Evolutionary conservation across 2,113 vertebrate genomes (phyloP), one percentile per base, ranked within the genome.

Genomic region (Trochalopteron elliotii): DNA sequence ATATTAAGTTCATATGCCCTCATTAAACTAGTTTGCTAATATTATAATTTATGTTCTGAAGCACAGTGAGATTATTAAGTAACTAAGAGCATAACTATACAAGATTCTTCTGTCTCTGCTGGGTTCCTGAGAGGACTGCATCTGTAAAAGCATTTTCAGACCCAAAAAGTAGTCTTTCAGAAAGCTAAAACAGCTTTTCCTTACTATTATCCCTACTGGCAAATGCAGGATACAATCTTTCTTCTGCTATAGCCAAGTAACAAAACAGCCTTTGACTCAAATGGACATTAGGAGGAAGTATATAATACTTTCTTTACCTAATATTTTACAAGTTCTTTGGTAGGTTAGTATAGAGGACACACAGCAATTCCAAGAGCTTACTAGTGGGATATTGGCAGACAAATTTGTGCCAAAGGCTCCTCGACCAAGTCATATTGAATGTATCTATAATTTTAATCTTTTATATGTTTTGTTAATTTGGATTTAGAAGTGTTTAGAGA

Each of bases 41-140:
- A 80, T 83, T 83, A 71, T 65, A 83, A 77, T 74, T 94, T 84
- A 92, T 89, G 63, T 81, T 85, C 69, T 93, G 76, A 92, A 87
- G 57, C 45, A 89, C 37, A 39, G 56, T 53, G 60, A 92, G 21
- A 28, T 94, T 88, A 91, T 71, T 91, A 94, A 86, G 31, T 21
- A 65, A 83, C 50, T 78, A 72, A 80, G 47, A 60, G 53, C 27
- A 60, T 59, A 91, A 88, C 70, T 77, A 49, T 18, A 72, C 27
- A 83, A 63, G 56, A 75, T 69, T 56, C 49, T 80, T 67, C 55
- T 59, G 47, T 75, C 80, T 84, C 59, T 93, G 39, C 30, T 79
- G 69, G 59, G 45, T 45, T 42, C 37, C 63, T 71, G 72, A 80
- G 86, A 91, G 42, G 76, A 56, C 45, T 30, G 64, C 50, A 67